Base-by-base conservation (phyloP, 2,113 vertebrate species). In the Seriola rivoliana region DNA sequence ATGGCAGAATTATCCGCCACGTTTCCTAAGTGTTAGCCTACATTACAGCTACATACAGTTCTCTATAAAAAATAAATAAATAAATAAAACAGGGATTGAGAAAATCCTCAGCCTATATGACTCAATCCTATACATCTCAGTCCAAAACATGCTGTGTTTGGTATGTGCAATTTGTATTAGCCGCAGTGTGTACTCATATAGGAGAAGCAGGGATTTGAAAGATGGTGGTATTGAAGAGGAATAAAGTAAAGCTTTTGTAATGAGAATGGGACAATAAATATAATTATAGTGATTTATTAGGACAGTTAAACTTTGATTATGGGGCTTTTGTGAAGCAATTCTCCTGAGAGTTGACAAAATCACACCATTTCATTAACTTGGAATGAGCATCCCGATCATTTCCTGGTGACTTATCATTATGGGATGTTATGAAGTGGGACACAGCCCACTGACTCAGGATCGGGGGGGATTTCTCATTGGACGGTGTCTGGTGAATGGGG, bases 311-410 rank as follows among this genome's bases (percentile, higher is more conserved):
- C 42, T 85, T 58, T 85, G 58, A 76, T 62, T 77, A 46, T 25
- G 7, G 23, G n/a, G 19, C 38, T 67, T 75, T 72, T 67, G 58
- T 55, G 57, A 54, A 55, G 70, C 25, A 34, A 63, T 46, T 25
- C 64, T 54, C 82, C 57, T 6, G 65, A 69, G 75, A 80, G 71
- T 77, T 85, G 74, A 81, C 68, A 69, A 67, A 90, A 78, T 67
- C 58, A 55, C 54, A 38, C 17, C 46, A 32, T 86, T 70, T 81
- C 73, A 80, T 88, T 82, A 85, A 73, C 34, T 75, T 68, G 63
- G 91, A 88, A 89, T 77, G 89, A 86, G 84, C 91, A 87, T 70
- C 70, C 46, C 25, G 44, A 85, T 87, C 77, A 84, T 89, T 85
- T 89, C 55, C 29, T 63, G 75, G 73, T 72, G 74, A 84, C 84